phyloP scores from a whole-genome alignment of 1,140 invertebrate species.

The Proctacanthus coquilletti region DNA sequence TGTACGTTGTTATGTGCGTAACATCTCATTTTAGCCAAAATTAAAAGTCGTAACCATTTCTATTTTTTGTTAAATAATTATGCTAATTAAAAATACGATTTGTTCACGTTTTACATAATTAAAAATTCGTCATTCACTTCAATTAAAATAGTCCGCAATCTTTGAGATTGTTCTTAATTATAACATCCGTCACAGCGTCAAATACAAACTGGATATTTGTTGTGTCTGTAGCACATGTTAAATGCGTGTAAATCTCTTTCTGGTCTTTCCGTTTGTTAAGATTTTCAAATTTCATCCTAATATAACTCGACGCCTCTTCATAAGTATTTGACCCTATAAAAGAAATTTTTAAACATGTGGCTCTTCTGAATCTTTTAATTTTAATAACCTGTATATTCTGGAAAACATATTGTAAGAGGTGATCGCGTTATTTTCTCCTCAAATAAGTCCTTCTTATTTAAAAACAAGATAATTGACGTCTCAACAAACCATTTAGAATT shows the following conservation, averaged over 20 bases:
- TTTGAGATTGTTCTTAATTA: conserved; percentile 86
- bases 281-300: conserved; percentile 79
- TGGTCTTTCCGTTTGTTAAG: conserved; percentile 72
- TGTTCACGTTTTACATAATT: conserved; percentile 4
- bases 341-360: background rate
- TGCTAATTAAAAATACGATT: conserved; percentile 2
- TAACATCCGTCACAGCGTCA: conserved; percentile 82
- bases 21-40: no score
- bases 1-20: no score
- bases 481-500: conserved; percentile 98
- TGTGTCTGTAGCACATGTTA: conserved; percentile 85
- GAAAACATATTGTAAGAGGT: conserved; percentile 88
- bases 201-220: conserved; percentile 86
- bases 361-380: conserved; percentile 14
- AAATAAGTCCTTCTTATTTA: conserved; percentile 95
- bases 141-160: conserved; percentile 60
- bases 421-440: conserved; percentile 83
- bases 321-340: conserved; percentile 63
- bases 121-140: no score
- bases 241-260: conserved; percentile 85
- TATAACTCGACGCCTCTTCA: conserved; percentile 74
- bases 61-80: no score
- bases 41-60: no score
- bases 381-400: conserved; percentile 87
- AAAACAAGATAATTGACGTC: conserved; percentile 92